These are phyloP conservation scores for Petrophora chlorosata DNA, from an alignment of 2,888 invertebrate species.

Conservation along the genomic window DNA sequence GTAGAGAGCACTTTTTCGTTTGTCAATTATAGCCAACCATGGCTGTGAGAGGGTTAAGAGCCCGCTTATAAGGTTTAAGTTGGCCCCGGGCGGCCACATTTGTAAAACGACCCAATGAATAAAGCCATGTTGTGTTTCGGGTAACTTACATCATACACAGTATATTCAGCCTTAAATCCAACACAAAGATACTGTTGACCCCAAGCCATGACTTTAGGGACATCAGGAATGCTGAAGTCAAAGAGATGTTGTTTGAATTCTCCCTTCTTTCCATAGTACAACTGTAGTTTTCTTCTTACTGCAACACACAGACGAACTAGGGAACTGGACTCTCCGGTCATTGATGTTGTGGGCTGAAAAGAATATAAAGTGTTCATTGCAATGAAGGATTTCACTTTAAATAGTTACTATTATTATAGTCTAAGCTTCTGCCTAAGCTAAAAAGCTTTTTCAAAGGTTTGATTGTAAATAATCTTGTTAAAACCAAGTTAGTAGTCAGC, in stretches of 20 bases:
- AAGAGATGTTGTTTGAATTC: slow-evolving; percentile 88
- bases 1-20: too few relatives aligned
- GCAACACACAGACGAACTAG: slow-evolving; percentile 94
- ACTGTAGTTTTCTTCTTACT: slow-evolving; percentile 91
- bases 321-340: slow-evolving; percentile 89
- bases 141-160: slow-evolving; percentile 87
- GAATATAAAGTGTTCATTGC: background rate
- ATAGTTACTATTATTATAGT: background rate
- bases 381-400: background rate
- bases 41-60: too few relatives aligned
- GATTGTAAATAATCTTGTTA: too few relatives aligned
- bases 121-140: too few relatives aligned
- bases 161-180: slow-evolving; percentile 93
- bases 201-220: slow-evolving; percentile 92
- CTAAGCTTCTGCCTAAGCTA: too few relatives aligned
- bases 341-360: slow-evolving; percentile 67
- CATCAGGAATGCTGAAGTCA: slow-evolving; percentile 91
- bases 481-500: too few relatives aligned
- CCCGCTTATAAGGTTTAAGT: too few relatives aligned
- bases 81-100: too few relatives aligned
- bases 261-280: slow-evolving; percentile 95
- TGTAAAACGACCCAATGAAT: too few relatives aligned
- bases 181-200: slow-evolving; percentile 93
- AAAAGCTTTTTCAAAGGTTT: too few relatives aligned
- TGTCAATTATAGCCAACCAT: too few relatives aligned